Evolutionary conservation across 2,888 invertebrate species (phyloP), one percentile per base, ranked within the genome.

Genomic region (Drosophila koepferae): DNA sequence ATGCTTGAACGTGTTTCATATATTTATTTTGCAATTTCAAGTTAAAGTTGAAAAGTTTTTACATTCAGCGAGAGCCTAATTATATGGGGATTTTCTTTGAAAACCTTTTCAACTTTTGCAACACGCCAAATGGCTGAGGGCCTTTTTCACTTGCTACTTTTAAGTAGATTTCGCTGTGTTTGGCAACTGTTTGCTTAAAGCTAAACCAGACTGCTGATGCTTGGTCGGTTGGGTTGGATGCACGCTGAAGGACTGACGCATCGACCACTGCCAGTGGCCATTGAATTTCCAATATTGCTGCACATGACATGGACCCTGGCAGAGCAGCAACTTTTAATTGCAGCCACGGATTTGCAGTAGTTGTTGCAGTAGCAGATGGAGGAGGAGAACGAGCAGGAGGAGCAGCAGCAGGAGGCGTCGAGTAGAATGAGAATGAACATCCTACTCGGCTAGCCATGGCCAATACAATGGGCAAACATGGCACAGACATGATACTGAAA

Each of bases 281-380:
- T 56, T 55, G 65, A 56, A 60, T 79, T 74, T 77, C 59, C 77
- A 78, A 79, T 79, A 72, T 78, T 53, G 41, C 72, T 70, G 78
- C 49, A 59, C 69, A 76, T 79, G 80, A 79, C 79, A 73, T 49
- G 70, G 48, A 48, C 51, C 64, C 78, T 63, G 59, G 67, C 41
- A 56, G 68, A 40, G 63, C 77, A 74, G 75, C 74, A 86, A 85
- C 72, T 86, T 86, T 86, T 86, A 86, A 86, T 86, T 86, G 89
- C 72, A 83, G 72, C 72, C 83, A 79, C 72, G 86, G 79, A 74
- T 80, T 78, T 74, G 65, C 62, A 60, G 77, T 34, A n/a, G 49
- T 74, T 72, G 65, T 53, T 54, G 73, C 3, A n/a, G 31, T n/a
- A 61, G 44, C 49, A 41, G 48, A 7, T 40, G 18, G 0, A 48